Evolutionary conservation across 2,797 vertebrate genomes (phyloP).

Genomic region (Diceros bicornis): DNA sequence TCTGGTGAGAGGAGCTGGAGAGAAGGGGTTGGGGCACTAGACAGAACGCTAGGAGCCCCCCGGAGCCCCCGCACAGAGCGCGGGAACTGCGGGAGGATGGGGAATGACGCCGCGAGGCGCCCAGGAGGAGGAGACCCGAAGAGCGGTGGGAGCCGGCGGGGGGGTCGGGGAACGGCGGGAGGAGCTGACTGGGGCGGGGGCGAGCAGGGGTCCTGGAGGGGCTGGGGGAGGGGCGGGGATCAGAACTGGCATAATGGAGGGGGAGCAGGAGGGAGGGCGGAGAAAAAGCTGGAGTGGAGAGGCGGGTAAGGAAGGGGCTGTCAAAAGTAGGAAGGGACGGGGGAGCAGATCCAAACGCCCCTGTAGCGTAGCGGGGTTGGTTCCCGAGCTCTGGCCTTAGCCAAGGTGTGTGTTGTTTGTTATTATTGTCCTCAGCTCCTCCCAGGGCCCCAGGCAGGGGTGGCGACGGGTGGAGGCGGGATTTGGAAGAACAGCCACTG

Average conservation of each 20-base stretch:
- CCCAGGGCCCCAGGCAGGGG: not conserved
- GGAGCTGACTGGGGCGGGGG: not conserved
- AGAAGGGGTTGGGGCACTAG: not conserved
- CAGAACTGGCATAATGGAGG: not conserved
- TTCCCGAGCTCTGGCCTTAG: not conserved
- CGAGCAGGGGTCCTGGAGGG: not conserved
- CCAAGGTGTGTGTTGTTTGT: not conserved
- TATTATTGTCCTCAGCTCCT: not conserved
- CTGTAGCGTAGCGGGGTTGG: not conserved
- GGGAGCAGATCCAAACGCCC: not conserved
- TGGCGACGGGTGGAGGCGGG: not conserved
- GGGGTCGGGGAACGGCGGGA: rapidly evolving
- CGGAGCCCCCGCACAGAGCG: not conserved
- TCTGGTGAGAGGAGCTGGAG: not conserved
- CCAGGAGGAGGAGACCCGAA: rapidly evolving
- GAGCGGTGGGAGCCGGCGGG: rapidly evolving
- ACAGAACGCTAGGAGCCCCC: not conserved
- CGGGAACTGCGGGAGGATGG: not conserved
- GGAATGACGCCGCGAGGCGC: rapidly evolving
- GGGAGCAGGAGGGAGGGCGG: not conserved
- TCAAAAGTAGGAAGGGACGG: not conserved
- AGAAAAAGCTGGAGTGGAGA: not conserved
- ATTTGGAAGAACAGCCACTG: not conserved
- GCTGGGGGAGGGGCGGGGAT: too few species aligned
- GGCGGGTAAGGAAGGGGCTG: not conserved